Evolutionary conservation across 2,888 invertebrate species (phyloP).

Genomic region (Uloborus plumipes): DNA sequence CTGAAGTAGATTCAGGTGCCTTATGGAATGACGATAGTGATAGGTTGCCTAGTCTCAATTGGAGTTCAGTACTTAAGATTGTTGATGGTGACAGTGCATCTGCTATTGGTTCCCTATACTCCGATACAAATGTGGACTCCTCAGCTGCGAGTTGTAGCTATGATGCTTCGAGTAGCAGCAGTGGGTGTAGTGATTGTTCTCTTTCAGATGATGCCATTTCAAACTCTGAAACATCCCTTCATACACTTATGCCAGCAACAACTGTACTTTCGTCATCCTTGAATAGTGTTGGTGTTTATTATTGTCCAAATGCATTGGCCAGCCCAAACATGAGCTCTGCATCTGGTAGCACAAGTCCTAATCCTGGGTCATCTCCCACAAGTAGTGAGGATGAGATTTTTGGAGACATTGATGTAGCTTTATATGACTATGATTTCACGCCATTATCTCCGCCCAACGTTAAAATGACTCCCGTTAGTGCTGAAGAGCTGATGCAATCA

Average conservation of each 20-base stretch:
- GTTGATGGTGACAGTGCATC: constrained; percentile 24
- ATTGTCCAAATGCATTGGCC: constrained; percentile 33
- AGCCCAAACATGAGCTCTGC: constrained; percentile 37
- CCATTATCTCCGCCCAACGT: constrained; percentile 69
- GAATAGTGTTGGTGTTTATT: constrained; percentile 22
- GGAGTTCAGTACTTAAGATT: constrained; percentile 90
- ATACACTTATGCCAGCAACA: constrained; percentile 60
- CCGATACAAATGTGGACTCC: constrained; percentile 12
- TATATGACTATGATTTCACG: constrained; percentile 74
- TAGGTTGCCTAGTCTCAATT: constrained; percentile 85
- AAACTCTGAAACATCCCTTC: constrained; percentile 54
- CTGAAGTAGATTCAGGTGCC: constrained; percentile 63
- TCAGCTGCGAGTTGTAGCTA: constrained; percentile 22
- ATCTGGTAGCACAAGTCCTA: constrained; percentile 46
- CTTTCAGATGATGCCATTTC: constrained; percentile 40
- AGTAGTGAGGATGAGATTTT: constrained; percentile 67
- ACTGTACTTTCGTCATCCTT: constrained; percentile 33
- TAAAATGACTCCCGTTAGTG: constrained; percentile 71
- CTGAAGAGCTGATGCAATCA: constrained; percentile 71
- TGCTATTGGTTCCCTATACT: constrained; percentile 13
- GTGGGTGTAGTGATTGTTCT: constrained; percentile 35
- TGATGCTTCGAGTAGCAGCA: constrained; percentile 32
- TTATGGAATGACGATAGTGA: constrained; percentile 74
- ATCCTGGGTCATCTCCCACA: constrained; percentile 56
- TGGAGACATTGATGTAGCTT: constrained; percentile 76